Base-by-base conservation (phyloP, 2,113 vertebrate species). In the Zosterops hypoxanthus region DNA sequence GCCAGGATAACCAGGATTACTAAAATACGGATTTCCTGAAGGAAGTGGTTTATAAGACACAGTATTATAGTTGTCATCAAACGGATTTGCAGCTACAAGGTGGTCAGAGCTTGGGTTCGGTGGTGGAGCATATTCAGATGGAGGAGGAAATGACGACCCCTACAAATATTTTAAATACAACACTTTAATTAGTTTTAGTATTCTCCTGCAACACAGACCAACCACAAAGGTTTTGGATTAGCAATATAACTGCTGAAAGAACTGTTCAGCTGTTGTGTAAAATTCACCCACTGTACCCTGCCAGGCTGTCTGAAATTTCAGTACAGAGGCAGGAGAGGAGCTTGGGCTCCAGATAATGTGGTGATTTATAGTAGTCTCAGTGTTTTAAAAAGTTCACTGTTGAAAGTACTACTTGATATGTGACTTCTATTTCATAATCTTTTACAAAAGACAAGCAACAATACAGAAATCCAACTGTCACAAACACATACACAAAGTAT, bases 81-180 rank as follows among this genome's bases (percentile, higher is more conserved):
- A 99, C 3, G 98, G 98, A 93, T 99, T 99, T 85, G 98, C 97
- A 70, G 98, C 99, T 97, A 99, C 97, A 87, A 99, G 97, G 94
- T 99, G 98, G 94, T 99, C 98, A 21, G 98, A 97, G 94, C 98
- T 99, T 72, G 98, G 98, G 96, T 98, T 98, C 17, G 96, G 97
- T 31, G 98, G 98, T 66, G 98, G 98, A 76, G 98, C 98, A 94
- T 99, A 99, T 97, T 99, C 98, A 57, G 98, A 99, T 52, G 98
- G 93, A 55, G 98, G 98, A 91, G 98, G 95, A 95, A 98, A 98
- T 61, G 97, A 95, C 18, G 97, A 86, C 9, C 95, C 97, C 98
- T 99, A 97, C n/a, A 98, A 97, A 88, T 88, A 94, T 96, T 97
- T 96, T 95, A 95, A 97, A 96, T 56, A 90, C 46, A 86, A 97